A percentile compares a stretch with the other conserved stretches of the same genome.
Conservation (phyloP, 2,797 vertebrate species). For the Diceros bicornis region DNA sequence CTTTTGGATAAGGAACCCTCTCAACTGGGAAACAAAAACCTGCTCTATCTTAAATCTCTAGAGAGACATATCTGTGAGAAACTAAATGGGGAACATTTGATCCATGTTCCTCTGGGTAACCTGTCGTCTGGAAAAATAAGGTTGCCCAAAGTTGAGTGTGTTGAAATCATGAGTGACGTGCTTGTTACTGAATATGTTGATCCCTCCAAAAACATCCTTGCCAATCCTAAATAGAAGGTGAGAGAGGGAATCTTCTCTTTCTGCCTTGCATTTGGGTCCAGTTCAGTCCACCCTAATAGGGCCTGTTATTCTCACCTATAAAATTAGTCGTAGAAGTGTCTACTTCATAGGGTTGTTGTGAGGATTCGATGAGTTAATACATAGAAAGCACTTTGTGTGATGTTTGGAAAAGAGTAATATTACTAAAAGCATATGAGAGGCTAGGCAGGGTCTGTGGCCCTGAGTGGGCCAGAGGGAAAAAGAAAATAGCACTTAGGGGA, state of each 20-base stretch:
- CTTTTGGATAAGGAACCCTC: neutral
- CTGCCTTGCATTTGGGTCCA: neutral
- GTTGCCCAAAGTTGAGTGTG: slow-evolving; percentile 9
- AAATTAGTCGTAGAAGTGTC: neutral
- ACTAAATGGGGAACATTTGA: neutral
- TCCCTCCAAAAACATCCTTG: neutral
- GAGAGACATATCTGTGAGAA: neutral
- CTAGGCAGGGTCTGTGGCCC: neutral
- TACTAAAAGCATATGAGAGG: neutral
- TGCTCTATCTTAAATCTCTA: slow-evolving; percentile 24
- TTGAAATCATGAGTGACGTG: slow-evolving; percentile 8
- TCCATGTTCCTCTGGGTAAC: neutral
- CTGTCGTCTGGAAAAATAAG: slow-evolving; percentile 12
- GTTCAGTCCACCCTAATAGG: neutral
- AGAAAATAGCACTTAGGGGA: neutral
- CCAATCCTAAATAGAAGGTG: neutral
- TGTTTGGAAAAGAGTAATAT: neutral
- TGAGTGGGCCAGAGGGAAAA: neutral
- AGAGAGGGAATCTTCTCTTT: neutral
- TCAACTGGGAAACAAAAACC: slow-evolving; percentile 48
- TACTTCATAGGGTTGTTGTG: neutral
- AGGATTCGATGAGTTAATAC: neutral
- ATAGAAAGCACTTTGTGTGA: neutral
- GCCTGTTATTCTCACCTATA: neutral
- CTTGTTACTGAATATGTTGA: neutral